Evolutionary conservation across 1,140 invertebrate genomes (phyloP).

Genomic region (Acarapis woodi): DNA sequence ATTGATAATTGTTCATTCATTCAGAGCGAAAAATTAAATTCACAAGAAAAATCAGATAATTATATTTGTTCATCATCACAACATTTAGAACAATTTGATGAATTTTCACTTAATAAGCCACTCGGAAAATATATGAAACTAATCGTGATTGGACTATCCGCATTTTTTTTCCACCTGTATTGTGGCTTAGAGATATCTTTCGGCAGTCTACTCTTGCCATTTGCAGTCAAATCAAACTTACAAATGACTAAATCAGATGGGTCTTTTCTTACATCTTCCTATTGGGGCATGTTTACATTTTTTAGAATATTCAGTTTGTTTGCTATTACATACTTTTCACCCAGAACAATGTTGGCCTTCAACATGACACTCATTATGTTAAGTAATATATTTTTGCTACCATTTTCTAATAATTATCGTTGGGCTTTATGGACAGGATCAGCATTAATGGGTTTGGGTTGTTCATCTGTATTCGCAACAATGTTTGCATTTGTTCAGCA

Average conservation of each 20-base stretch:
- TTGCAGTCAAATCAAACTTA: conserved; percentile 16
- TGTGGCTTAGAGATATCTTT: conserved; percentile 20
- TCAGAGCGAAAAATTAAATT: no score
- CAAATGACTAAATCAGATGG: conserved; percentile 17
- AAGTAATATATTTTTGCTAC: neutral
- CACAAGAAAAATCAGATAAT: no score
- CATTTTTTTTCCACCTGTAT: conserved; percentile 15
- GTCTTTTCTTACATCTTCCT: conserved; percentile 19
- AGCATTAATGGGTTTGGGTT: conserved; percentile 19
- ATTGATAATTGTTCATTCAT: no score
- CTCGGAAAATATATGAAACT: no score
- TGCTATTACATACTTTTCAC: no score
- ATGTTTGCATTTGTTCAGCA: conserved; percentile 21
- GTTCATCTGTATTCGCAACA: conserved; percentile 23
- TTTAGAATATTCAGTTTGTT: no score
- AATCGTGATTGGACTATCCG: neutral
- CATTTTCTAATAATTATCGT: neutral
- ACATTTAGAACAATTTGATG: no score
- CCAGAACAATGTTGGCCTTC: neutral
- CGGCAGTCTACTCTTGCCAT: conserved; percentile 20
- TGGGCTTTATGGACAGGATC: neutral
- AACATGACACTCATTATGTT: neutral
- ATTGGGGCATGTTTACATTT: conserved; percentile 22
- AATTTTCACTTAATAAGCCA: no score
- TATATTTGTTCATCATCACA: no score